phyloP scores from a whole-genome alignment of 2,113 vertebrate species.

The Silurus meridionalis region DNA sequence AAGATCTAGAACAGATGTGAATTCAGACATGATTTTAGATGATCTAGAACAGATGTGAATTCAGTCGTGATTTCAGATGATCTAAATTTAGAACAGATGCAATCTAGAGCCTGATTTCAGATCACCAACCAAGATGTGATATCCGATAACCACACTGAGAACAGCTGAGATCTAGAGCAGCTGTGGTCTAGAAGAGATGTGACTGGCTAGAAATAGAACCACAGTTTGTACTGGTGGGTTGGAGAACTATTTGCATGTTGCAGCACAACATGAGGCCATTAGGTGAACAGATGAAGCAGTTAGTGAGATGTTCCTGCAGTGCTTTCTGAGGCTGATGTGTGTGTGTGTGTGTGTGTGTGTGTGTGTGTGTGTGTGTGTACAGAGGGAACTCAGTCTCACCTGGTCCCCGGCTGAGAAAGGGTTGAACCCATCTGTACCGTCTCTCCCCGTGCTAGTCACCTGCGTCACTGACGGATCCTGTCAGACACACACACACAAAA shows the following conservation, averaged over 20 bases:
- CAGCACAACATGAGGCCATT: background rate
- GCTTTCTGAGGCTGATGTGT: background rate
- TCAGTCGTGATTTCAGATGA: background rate
- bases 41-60: background rate
- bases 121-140: no score
- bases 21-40: background rate
- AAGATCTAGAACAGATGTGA: background rate
- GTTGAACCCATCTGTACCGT: slow-evolving; percentile 82
- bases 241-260: background rate
- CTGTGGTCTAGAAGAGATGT: background rate
- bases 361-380: background rate
- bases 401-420: slow-evolving; percentile 81
- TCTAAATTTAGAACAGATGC: background rate
- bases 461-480: slow-evolving; percentile 92
- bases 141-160: no score
- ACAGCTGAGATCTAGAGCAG: no score
- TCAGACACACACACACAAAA: slow-evolving; percentile 7
- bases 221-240: background rate
- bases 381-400: slow-evolving; percentile 64
- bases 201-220: background rate
- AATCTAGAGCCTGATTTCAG: no score
- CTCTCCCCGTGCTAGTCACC: slow-evolving; percentile 70
- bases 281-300: background rate
- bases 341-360: background rate
- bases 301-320: background rate